Evolutionary conservation across 92 coral and sea anemone species (phyloP).

Genomic region (Isaurus tuberculatus): DNA sequence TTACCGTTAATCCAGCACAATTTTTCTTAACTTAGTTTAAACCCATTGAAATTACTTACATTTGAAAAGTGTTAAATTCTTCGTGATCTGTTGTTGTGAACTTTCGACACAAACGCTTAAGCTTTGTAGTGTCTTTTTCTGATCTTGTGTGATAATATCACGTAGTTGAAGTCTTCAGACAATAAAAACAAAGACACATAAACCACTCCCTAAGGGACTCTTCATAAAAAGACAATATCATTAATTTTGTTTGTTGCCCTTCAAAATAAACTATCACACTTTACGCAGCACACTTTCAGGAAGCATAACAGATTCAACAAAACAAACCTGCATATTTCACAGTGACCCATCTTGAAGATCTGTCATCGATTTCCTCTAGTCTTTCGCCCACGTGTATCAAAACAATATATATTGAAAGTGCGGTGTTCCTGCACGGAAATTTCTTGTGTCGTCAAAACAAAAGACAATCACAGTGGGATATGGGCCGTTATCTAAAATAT

Average conservation of each 20-base stretch:
- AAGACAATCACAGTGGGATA: neutral
- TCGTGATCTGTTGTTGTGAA: neutral
- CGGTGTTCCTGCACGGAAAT: neutral
- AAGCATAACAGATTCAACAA: neutral
- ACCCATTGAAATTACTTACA: no score
- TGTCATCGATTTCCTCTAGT: constrained; percentile 19
- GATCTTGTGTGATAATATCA: neutral
- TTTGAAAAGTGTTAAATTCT: neutral
- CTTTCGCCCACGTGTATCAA: constrained; percentile 19
- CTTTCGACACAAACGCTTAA: neutral
- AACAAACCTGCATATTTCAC: constrained; percentile 23
- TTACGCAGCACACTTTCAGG: neutral
- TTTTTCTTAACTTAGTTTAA: no score
- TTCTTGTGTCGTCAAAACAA: constrained; percentile 25
- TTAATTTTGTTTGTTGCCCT: neutral
- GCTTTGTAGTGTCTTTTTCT: neutral
- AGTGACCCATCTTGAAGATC: neutral
- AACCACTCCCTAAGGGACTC: neutral
- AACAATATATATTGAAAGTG: neutral
- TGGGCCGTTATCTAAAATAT: neutral
- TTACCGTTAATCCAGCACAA: no score
- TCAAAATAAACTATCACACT: neutral
- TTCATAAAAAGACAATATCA: constrained; percentile 5
- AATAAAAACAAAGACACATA: constrained; percentile 5
- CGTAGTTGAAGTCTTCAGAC: constrained; percentile 5